Evolutionary conservation across 2,888 invertebrate genomes (phyloP), one percentile per base, ranked within the genome.

Genomic region (Trachelus tabidus): DNA sequence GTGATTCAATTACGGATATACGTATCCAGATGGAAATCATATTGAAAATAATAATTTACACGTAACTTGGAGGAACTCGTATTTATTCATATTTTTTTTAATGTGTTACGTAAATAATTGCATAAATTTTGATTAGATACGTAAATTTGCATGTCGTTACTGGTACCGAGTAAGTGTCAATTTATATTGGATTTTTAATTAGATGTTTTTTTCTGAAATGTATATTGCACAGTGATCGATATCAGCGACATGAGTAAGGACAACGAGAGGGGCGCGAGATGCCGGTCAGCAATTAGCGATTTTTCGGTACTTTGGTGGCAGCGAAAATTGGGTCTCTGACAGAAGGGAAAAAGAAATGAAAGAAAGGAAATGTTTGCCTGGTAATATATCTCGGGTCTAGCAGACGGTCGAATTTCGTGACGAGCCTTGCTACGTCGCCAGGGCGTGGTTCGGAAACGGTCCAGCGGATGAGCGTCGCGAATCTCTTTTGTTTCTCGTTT

Each of bases 351-450:
- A 34, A 69, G 23, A 71, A 71, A 71, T 15, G 23, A 11, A 71
- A 11, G 34, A 11, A 71, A 34, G 71, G 34, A 34, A 74, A 78
- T 56, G 71, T 78, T 34, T 68, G 69, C 30, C 34, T 30, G 73
- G 76, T 76, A 35, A 76, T 75, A 76, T 78, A 78, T 78, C 35
- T 78, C 31, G 76, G 76, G 75, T 68, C 68, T 75, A 71, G 81
- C 80, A 84, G 87, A 87, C 87, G 87, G 82, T 88, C 87, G 83
- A 87, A 86, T 88, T 88, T 87, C 87, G 80, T 83, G 79, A 82
- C 81, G 77, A 83, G 81, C 81, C 79, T 79, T 82, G 83, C 81
- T 80, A 76, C 81, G 89, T 85, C 89, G 89, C 89, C 89, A 85
- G 88, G 89, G 89, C 89, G 89, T 89, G 89, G 89, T 87, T 73